Conservation (phyloP, 2,113 vertebrate genomes). For the Ornithorhynchus anatinus region DNA sequence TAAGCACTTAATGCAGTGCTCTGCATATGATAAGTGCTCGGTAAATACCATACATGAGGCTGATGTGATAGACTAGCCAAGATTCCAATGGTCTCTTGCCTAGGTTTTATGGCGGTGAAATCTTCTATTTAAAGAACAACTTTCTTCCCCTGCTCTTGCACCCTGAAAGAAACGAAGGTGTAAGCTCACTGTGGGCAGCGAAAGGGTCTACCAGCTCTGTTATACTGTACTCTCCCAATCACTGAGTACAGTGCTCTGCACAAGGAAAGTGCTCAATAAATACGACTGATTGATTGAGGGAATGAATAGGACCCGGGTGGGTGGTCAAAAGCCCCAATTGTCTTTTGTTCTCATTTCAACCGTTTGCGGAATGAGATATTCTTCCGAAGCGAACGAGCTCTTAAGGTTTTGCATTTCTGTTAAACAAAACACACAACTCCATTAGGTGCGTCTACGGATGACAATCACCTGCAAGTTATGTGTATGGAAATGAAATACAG, state of each 20-base stretch:
- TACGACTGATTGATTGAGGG: not conserved
- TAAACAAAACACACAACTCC: constrained; percentile 26
- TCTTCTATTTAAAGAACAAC: not conserved
- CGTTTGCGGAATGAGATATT: not conserved
- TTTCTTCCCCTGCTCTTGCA: not conserved
- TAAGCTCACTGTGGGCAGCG: too few species aligned
- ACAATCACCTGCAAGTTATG: not conserved
- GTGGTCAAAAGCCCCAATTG: constrained; percentile 3
- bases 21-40: too few species aligned
- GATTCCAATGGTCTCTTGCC: not conserved
- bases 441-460: not conserved
- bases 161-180: not conserved
- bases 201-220: too few species aligned
- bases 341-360: not conserved
- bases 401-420: constrained; percentile 6
- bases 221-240: too few species aligned
- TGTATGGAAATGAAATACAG: constrained; percentile 40
- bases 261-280: too few species aligned
- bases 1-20: too few species aligned
- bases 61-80: too few species aligned
- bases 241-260: too few species aligned
- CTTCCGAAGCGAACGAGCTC: not conserved
- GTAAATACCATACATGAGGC: too few species aligned
- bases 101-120: not conserved
- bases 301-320: not conserved